phyloP scores from a whole-genome alignment of 2,113 vertebrate species.

The Climacteris rufus region DNA sequence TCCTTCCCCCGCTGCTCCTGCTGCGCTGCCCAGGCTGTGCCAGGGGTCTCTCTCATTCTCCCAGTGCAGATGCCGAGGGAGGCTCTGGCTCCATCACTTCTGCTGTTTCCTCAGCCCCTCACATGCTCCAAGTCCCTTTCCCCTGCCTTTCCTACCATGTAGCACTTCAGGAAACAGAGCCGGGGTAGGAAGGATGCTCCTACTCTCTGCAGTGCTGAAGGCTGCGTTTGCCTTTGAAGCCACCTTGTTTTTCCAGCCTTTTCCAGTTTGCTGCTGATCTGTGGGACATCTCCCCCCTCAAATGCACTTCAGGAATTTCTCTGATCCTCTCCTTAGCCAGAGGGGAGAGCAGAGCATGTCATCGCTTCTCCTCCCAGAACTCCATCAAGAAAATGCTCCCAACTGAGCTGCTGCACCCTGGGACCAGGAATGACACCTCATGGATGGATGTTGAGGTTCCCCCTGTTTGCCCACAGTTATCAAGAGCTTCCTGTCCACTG shows the following conservation, averaged over 20 bases:
- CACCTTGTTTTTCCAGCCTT: background rate
- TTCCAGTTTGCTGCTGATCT: background rate
- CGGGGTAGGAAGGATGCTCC: background rate
- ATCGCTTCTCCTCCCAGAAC: background rate
- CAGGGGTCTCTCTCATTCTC: background rate
- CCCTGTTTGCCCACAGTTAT: background rate
- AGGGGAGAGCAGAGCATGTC: background rate
- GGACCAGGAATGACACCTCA: background rate
- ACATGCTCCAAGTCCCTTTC: background rate
- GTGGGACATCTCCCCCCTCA: background rate
- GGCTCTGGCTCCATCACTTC: background rate
- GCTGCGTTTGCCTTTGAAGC: background rate
- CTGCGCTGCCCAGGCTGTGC: background rate
- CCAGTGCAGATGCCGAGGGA: background rate
- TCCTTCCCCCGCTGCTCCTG: background rate
- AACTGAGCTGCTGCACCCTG: background rate
- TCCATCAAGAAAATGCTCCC: background rate
- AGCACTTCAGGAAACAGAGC: background rate
- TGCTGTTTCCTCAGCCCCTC: background rate
- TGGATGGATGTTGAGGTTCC: background rate
- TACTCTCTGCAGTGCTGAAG: background rate
- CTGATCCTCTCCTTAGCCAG: background rate
- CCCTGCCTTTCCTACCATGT: accelerated
- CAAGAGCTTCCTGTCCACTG: background rate
- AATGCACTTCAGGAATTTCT: background rate